Conservation (phyloP, 2,888 invertebrate genomes). For the Drosophila flavopinicola region DNA sequence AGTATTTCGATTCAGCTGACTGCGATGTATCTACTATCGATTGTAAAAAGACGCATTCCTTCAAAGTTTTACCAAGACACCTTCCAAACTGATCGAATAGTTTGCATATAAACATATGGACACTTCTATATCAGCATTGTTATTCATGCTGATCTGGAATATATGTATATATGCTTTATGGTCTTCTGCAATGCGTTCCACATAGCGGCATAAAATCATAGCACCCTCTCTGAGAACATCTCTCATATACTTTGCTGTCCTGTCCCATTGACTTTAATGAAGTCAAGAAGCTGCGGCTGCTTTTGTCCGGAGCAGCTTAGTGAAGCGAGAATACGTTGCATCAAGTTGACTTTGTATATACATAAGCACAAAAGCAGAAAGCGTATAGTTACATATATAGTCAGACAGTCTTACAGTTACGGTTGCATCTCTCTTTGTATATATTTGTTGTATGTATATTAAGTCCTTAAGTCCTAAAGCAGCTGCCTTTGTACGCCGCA, state of each 20-base stretch:
- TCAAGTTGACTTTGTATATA: slow-evolving; percentile 17
- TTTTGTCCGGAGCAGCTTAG: slow-evolving; percentile 21
- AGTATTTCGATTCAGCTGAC: no score
- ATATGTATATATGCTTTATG: no score
- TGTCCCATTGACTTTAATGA: slow-evolving; percentile 66
- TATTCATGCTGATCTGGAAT: no score
- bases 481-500: slow-evolving; percentile 11
- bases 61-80: no score
- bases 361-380: slow-evolving; percentile 34
- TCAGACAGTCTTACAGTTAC: background rate
- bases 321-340: background rate
- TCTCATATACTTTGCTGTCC: slow-evolving; percentile 6
- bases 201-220: background rate
- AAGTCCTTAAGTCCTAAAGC: slow-evolving; percentile 38
- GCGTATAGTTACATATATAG: slow-evolving; percentile 18
- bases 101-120: background rate
- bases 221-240: background rate
- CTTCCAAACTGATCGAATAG: no score
- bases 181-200: background rate
- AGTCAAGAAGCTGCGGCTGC: slow-evolving; percentile 71
- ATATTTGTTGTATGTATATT: no score
- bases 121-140: no score
- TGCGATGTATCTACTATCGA: no score
- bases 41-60: no score
- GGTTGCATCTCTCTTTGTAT: background rate